phyloP scores from a whole-genome alignment of 2,888 invertebrate species.

The Ochropleura plecta region DNA sequence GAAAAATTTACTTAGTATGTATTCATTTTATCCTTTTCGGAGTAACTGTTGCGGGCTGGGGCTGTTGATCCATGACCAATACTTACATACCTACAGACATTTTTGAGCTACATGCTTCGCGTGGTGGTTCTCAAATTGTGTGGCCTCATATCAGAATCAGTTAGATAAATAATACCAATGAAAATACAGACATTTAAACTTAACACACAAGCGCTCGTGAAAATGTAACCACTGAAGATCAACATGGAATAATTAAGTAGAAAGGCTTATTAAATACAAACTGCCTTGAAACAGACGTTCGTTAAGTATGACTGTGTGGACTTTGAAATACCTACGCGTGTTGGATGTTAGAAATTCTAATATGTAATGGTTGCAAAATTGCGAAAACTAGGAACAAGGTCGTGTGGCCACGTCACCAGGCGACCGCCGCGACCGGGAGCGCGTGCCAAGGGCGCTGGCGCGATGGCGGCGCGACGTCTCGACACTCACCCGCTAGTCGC shows the following conservation, averaged over 20 bases:
- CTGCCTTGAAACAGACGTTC: constrained; percentile 18
- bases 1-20: no score
- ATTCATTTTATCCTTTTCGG: neutral
- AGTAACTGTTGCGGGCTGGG: neutral
- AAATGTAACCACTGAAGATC: constrained; percentile 18
- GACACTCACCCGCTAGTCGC: constrained; percentile 18
- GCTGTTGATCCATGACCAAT: neutral
- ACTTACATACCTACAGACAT: neutral
- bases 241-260: constrained; percentile 18
- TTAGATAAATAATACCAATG: constrained; percentile 9
- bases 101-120: neutral
- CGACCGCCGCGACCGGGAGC: constrained; percentile 65
- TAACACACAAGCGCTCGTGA: neutral
- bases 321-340: constrained; percentile 5
- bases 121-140: neutral
- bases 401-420: constrained; percentile 66
- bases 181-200: constrained; percentile 12
- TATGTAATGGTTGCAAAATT: constrained; percentile 51
- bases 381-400: constrained; percentile 67
- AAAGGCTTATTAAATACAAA: constrained; percentile 1
- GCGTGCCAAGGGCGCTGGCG: constrained; percentile 67
- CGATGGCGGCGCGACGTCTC: neutral
- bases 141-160: neutral
- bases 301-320: constrained; percentile 8
- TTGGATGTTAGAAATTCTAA: constrained; percentile 28